Base-by-base conservation (phyloP, 64 coral and sea anemone genomes). In the Platygyra sinensis region DNA sequence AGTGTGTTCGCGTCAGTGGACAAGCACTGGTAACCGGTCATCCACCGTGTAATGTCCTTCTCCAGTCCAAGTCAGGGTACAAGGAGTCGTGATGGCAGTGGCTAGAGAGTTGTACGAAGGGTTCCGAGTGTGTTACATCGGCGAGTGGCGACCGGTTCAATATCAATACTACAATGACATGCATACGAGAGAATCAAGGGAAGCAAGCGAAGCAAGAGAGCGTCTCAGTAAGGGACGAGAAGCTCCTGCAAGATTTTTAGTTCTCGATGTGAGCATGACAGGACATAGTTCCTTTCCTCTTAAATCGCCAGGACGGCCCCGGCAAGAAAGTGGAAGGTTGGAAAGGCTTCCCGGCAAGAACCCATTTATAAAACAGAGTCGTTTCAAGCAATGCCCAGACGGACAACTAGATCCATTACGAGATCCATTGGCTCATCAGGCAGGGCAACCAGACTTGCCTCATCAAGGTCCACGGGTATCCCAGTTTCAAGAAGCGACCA, bases 11-110 rank as follows among this genome's bases (percentile, higher is more conserved):
- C n/a, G 79, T 16, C 79, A 32, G 25, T 82, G 79, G 79, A 82
- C 79, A 2, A 82, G 86, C 72, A 87, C 71, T 74, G 71, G 86
- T 54, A 87, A 87, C 19, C 86, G 36, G 86, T 87, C 13, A 72
- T 87, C 32, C 72, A 87, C 29, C 29, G 30, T 60, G 67, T 6
- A 69, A 10, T 69, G 25, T 27, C 76, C 2, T 51, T 55, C 11
- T 51, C 30, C 11, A 55, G n/a, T 51, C 13, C 2, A 1, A 55
- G 49, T 28, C 2, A 12, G 20, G 4, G 1, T 2, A n/a, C n/a
- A n/a, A n/a, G n/a, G 2, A 55, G n/a, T 5, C 13, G 16, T 30
- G 80, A 72, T 0, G n/a, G 33, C 1, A 61, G 30, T 0, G 11
- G 30, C 1, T 18, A 60, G 0, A 28, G 22, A 22, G 2, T n/a